Evolutionary conservation across 2,888 invertebrate species (phyloP).

Genomic region (Caenorhabditis sp.): DNA sequence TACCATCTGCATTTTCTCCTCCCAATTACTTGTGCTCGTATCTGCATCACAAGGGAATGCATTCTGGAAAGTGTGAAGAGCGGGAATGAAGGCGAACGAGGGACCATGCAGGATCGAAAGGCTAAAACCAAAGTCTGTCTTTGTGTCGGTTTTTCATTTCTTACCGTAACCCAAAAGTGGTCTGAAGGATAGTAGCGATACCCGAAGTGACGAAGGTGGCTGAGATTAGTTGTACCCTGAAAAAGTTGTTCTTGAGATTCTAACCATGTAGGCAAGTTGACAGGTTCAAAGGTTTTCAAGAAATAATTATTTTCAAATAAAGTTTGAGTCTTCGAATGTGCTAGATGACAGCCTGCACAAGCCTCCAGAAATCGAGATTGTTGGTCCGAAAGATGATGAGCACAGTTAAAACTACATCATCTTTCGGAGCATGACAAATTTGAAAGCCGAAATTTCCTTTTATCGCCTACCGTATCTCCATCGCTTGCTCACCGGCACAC

Average conservation of each 20-base stretch:
- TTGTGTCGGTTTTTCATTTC: background rate
- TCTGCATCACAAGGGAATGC: slow-evolving; percentile 44
- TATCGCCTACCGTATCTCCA: slow-evolving; percentile 67
- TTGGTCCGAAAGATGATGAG: no score
- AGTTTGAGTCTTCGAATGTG: no score
- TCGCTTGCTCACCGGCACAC: slow-evolving; percentile 75
- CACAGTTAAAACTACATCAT: no score
- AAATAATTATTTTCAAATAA: no score
- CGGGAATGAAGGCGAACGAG: slow-evolving; percentile 81
- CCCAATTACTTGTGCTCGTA: slow-evolving; percentile 37
- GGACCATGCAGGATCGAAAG: slow-evolving; percentile 81
- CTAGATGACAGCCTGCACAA: no score
- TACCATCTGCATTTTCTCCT: slow-evolving; percentile 58
- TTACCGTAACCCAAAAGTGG: slow-evolving; percentile 77
- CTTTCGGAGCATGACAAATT: no score
- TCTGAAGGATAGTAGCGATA: slow-evolving; percentile 78
- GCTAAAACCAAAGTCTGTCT: slow-evolving; percentile 57
- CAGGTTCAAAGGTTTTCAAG: no score
- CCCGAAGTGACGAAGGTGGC: slow-evolving; percentile 79
- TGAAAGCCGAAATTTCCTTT: no score
- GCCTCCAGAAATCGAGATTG: no score
- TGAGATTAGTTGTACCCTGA: slow-evolving; percentile 75
- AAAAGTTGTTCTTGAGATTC: no score
- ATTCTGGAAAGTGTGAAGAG: slow-evolving; percentile 75
- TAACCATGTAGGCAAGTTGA: no score